Percentiles rank a stretch among this genome's conserved stretches.
These are phyloP conservation scores for Lithobates pipiens DNA, from an alignment of 2,797 vertebrate genomes.

Conservation along the genomic window DNA sequence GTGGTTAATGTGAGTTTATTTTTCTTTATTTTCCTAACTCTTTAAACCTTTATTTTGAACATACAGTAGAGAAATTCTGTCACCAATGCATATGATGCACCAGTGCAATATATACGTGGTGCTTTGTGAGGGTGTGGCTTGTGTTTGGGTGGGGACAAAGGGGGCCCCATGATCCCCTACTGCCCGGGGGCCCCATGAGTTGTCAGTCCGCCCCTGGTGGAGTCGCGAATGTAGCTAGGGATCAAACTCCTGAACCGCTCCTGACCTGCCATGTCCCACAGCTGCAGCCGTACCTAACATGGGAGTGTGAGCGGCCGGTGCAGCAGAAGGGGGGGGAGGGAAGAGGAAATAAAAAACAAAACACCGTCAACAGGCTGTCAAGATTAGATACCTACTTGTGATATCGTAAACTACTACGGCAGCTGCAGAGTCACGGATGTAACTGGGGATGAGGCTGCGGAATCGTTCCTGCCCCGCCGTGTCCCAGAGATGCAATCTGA, in stretches of 20 bases:
- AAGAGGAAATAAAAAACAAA: conserved; percentile 61
- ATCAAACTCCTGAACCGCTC: conserved; percentile 93
- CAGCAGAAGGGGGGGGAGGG: conserved; percentile 72
- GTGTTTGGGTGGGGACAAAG: too few species aligned
- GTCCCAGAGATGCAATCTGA: conserved; percentile 99
- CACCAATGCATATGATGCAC: too few species aligned
- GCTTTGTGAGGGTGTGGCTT: too few species aligned
- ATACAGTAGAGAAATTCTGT: too few species aligned
- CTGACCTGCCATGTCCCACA: conserved; percentile 93
- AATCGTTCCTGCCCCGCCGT: conserved; percentile 98
- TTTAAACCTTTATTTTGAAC: too few species aligned
- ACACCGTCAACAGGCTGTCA: conserved; percentile 71
- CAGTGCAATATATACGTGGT: too few species aligned
- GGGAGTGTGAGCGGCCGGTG: conserved; percentile 73
- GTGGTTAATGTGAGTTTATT: too few species aligned
- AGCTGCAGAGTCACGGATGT: conserved; percentile 98
- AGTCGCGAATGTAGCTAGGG: conserved; percentile 95
- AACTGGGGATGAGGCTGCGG: conserved; percentile 99
- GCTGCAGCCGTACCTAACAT: conserved; percentile 92
- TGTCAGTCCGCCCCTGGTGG: too few species aligned
- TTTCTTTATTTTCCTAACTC: too few species aligned
- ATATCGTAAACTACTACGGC: conserved; percentile 99
- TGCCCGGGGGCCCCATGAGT: too few species aligned
- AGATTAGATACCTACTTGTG: conserved; percentile 92
- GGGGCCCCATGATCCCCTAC: too few species aligned